Base-by-base conservation (phyloP, 1,140 invertebrate species). In the Physella acuta region DNA sequence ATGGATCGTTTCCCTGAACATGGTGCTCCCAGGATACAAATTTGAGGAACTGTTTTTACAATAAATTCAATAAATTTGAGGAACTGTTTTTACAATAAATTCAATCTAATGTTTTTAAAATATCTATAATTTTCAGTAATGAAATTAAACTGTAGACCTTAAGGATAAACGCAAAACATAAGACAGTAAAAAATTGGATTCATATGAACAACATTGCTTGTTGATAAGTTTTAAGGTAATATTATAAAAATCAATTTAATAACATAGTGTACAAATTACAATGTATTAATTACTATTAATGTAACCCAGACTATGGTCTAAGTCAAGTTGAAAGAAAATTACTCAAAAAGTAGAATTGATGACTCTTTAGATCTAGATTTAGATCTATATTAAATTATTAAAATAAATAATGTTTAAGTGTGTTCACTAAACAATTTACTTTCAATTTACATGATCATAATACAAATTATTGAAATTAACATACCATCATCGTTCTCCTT, bases 1-100 rank as follows among this genome's bases (percentile, higher is more conserved):
- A 85, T 82, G 20, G 80, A 83, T 34, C 76, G 76, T 62, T 85
- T 85, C 2, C 85, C 85, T 37, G 84, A 81, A 2, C 78, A 78
- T 52, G 85, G 85, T 34, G 85, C 84, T 37, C 85, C 85, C n/a
- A 86, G 71, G 33, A 86, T 74, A 37, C 82, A 71, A 17, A 85
- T 78, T 68, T 81, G 78, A 66, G 83, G 82, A 31, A 84, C 83
- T 84, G 63, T 30, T 8, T 17, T 31, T 31, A 56, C 33, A 17
- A 56, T 31, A 56, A n/a, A 24, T 11, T 11, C 11, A n/a, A 37
- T 82, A 71, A 17, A 85, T 78, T 68, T 81, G 78, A 66, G 83
- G 82, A 31, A 84, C 83, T 84, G 63, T 30, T 8, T 17, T 31
- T 31, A 56, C 33, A 17, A 56, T 31, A 56, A n/a, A 24, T 11